phyloP scores from a whole-genome alignment of 2,113 vertebrate species.

The Cephalophus harveyi region DNA sequence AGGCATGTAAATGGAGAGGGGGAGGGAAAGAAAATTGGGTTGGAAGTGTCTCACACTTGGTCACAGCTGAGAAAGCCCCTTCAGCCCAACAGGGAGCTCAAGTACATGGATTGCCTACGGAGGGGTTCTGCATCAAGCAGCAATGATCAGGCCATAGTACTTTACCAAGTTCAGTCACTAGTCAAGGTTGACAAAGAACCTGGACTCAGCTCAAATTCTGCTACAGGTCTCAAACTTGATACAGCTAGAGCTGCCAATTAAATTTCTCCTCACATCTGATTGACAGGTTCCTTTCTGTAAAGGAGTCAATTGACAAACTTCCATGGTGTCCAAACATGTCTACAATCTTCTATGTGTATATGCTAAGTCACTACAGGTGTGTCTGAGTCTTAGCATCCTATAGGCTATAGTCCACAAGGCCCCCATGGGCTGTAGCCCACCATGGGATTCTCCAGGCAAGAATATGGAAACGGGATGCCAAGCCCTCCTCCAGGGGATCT shows the following conservation, averaged over 20 bases:
- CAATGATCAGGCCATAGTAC: not conserved
- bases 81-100: not conserved
- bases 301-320: not conserved
- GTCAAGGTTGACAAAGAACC: not conserved
- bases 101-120: not conserved
- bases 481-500: not conserved
- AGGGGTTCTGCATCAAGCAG: not conserved
- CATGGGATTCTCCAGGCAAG: not conserved
- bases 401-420: not conserved
- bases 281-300: not conserved
- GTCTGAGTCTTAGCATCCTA: not conserved
- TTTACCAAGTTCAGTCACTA: not conserved
- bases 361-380: not conserved
- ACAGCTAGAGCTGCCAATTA: not conserved
- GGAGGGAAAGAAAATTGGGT: not conserved
- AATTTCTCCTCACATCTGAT: not conserved
- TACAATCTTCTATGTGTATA: not conserved
- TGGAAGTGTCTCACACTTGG: not conserved
- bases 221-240: not conserved
- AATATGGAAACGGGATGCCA: accelerated
- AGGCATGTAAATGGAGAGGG: not conserved
- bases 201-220: not conserved
- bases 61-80: not conserved
- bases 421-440: not conserved
- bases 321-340: no score